Evolutionary conservation across 2,113 vertebrate species (phyloP).

Genomic region (Meleagris gallopavo): DNA sequence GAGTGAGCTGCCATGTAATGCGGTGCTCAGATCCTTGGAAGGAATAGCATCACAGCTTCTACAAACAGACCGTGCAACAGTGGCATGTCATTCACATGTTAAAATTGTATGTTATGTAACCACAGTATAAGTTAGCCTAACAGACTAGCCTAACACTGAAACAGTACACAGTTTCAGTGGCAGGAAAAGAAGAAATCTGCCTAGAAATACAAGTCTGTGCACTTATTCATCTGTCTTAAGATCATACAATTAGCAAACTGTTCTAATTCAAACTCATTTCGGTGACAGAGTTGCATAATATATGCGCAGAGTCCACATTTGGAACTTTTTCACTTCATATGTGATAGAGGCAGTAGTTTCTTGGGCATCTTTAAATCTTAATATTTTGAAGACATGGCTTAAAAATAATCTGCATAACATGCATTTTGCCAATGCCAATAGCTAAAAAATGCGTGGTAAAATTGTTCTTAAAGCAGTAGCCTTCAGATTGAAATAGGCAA

Average conservation of each 20-base stretch:
- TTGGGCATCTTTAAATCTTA: background rate
- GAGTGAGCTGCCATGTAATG: background rate
- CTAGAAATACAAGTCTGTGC: background rate
- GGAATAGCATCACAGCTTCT: background rate
- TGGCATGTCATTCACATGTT: accelerated
- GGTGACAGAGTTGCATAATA: background rate
- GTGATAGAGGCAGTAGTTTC: background rate
- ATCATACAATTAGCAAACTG: background rate
- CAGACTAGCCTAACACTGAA: accelerated
- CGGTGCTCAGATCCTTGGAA: background rate
- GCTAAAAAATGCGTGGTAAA: background rate
- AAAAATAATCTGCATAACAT: background rate
- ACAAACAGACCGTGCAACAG: background rate
- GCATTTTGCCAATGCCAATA: background rate
- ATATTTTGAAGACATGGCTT: background rate
- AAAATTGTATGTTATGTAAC: background rate
- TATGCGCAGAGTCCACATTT: background rate
- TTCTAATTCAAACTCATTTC: background rate
- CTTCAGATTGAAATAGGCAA: background rate
- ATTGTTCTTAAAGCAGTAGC: background rate
- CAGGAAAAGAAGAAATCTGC: background rate
- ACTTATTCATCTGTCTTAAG: background rate
- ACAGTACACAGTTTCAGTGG: background rate
- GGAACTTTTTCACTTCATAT: background rate
- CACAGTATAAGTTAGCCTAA: background rate